Evolutionary conservation across 2,888 invertebrate species (phyloP).

Genomic region (Chrysolina haemoptera): DNA sequence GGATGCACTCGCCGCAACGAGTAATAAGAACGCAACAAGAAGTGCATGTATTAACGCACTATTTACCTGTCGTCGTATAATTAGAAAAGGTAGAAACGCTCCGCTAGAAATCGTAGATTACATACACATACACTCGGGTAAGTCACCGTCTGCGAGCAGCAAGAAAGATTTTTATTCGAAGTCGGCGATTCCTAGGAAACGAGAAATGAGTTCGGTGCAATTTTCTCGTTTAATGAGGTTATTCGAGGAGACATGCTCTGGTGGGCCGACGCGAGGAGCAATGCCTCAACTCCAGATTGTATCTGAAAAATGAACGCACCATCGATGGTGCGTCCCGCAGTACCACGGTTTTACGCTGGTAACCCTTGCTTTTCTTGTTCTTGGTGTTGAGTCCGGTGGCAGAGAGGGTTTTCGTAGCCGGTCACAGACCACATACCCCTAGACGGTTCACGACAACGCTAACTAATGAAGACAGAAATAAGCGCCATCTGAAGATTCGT

Average conservation of each 20-base stretch:
- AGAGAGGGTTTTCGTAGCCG: no score
- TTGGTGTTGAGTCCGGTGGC: no score
- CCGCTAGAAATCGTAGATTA: constrained; percentile 20
- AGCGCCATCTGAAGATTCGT: no score
- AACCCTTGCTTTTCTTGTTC: constrained; percentile 15
- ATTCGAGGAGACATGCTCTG: constrained; percentile 65
- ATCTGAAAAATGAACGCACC: constrained; percentile 60
- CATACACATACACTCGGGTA: constrained; percentile 18
- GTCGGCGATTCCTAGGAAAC: constrained; percentile 51
- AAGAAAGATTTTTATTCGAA: constrained; percentile 40
- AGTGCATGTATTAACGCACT: constrained; percentile 25
- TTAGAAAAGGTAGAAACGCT: constrained; percentile 21
- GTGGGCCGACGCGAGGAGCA: constrained; percentile 63
- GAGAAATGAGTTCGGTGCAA: constrained; percentile 54
- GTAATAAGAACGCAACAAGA: constrained; percentile 8
- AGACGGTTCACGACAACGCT: no score
- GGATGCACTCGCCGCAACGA: background rate
- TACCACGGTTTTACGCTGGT: constrained; percentile 9
- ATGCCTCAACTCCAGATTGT: constrained; percentile 61
- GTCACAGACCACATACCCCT: no score
- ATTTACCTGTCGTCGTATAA: constrained; percentile 27
- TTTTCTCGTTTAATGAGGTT: constrained; percentile 68
- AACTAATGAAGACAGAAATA: no score
- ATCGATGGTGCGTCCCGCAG: constrained; percentile 56
- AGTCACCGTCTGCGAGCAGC: constrained; percentile 13